Conservation (phyloP, 2,888 invertebrate genomes). For the Erebia palarica region DNA sequence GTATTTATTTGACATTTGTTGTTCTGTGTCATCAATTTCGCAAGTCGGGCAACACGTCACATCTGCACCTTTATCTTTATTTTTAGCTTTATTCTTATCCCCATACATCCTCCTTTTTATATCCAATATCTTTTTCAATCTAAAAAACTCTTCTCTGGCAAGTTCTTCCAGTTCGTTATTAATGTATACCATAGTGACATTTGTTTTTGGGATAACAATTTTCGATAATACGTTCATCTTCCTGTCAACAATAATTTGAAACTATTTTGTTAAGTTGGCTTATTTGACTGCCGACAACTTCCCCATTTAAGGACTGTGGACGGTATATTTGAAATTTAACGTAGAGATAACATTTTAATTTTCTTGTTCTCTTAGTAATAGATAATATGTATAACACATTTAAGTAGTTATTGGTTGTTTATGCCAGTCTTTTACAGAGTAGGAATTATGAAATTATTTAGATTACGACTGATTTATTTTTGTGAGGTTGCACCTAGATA, state of each 20-base stretch:
- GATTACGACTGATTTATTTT: too few species aligned
- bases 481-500: too few species aligned
- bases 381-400: too few species aligned
- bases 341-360: neutral
- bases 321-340: slow-evolving; percentile 32
- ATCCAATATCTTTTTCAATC: slow-evolving; percentile 50
- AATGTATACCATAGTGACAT: slow-evolving; percentile 49
- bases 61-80: slow-evolving; percentile 16
- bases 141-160: slow-evolving; percentile 52
- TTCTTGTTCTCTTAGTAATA: too few species aligned
- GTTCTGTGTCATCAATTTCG: slow-evolving; percentile 8
- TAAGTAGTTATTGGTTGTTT: neutral
- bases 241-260: slow-evolving; percentile 47
- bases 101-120: slow-evolving; percentile 43
- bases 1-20: slow-evolving; percentile 18
- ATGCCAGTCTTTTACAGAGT: neutral
- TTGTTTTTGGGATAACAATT: slow-evolving; percentile 52
- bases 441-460: too few species aligned
- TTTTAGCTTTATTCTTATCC: slow-evolving; percentile 30
- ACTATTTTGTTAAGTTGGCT: slow-evolving; percentile 10
- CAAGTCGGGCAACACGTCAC: slow-evolving; percentile 22
- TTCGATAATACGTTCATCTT: slow-evolving; percentile 52
- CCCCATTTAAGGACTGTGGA: slow-evolving; percentile 50
- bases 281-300: slow-evolving; percentile 44
- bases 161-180: slow-evolving; percentile 49